phyloP scores from a whole-genome alignment of 2,113 vertebrate genomes.

The Macheiramphus alcinus region DNA sequence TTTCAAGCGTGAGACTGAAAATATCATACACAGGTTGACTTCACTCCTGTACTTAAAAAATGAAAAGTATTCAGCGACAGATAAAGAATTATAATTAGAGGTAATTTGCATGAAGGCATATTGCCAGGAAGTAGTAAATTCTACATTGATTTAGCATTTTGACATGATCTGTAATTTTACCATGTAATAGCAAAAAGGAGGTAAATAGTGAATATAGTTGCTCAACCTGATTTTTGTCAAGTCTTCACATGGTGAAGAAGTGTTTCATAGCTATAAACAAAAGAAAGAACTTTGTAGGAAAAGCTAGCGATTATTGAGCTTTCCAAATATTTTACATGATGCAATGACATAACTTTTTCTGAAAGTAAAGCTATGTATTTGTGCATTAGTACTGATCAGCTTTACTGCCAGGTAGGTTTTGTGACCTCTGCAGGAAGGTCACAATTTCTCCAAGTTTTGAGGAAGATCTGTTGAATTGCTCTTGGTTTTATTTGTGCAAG shows the following conservation, averaged over 20 bases:
- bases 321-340: background rate
- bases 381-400: background rate
- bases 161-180: constrained; percentile 24
- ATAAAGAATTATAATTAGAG: background rate
- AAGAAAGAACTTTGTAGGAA: background rate
- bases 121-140: constrained; percentile 19
- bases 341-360: background rate
- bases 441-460: background rate
- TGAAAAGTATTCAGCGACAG: background rate
- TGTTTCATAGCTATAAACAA: background rate
- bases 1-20: background rate
- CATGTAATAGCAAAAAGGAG: background rate
- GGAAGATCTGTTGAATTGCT: background rate
- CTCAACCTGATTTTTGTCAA: background rate
- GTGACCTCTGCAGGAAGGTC: background rate
- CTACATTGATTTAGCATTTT: background rate
- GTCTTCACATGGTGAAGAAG: background rate
- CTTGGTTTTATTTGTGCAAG: background rate
- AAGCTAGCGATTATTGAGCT: background rate
- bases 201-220: background rate
- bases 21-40: background rate
- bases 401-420: background rate
- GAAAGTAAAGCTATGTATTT: background rate
- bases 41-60: background rate
- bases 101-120: background rate